phyloP scores from a whole-genome alignment of 2,888 invertebrate species.

The Dascillus cervinus region DNA sequence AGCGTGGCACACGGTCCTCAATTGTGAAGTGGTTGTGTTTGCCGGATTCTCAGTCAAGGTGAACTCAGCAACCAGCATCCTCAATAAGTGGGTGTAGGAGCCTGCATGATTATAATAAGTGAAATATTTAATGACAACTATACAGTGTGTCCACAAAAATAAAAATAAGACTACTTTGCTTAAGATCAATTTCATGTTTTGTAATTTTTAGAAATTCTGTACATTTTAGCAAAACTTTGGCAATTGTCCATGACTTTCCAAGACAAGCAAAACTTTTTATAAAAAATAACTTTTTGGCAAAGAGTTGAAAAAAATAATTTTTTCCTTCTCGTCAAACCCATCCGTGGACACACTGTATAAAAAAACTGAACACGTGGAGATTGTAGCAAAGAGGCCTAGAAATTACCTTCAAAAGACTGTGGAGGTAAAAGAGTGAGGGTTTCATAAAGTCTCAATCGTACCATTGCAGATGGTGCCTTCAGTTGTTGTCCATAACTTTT shows the following conservation, averaged over 20 bases:
- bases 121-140: constrained; percentile 3
- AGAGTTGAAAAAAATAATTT: too few relatives aligned
- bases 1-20: constrained; percentile 75
- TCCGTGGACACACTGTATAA: too few relatives aligned
- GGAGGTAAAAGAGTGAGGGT: constrained; percentile 72
- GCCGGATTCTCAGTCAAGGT: constrained; percentile 91
- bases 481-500: constrained; percentile 86
- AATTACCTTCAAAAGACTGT: constrained; percentile 68
- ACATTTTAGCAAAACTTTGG: too few relatives aligned
- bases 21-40: constrained; percentile 79
- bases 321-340: too few relatives aligned
- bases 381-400: not conserved
- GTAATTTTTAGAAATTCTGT: too few relatives aligned
- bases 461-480: constrained; percentile 90
- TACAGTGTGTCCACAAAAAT: too few relatives aligned
- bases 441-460: constrained; percentile 87
- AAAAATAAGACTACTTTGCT: too few relatives aligned
- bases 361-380: not conserved
- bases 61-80: constrained; percentile 91
- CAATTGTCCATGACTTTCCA: too few relatives aligned
- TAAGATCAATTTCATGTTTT: too few relatives aligned
- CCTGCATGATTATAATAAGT: constrained; percentile 42
- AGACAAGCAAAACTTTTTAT: too few relatives aligned
- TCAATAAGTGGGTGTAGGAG: constrained; percentile 77
- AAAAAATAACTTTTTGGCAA: too few relatives aligned